Percentiles rank a stretch among this genome's conserved stretches.
phyloP scores from a whole-genome alignment of 1,140 invertebrate genomes.

The Halyomorpha halys region DNA sequence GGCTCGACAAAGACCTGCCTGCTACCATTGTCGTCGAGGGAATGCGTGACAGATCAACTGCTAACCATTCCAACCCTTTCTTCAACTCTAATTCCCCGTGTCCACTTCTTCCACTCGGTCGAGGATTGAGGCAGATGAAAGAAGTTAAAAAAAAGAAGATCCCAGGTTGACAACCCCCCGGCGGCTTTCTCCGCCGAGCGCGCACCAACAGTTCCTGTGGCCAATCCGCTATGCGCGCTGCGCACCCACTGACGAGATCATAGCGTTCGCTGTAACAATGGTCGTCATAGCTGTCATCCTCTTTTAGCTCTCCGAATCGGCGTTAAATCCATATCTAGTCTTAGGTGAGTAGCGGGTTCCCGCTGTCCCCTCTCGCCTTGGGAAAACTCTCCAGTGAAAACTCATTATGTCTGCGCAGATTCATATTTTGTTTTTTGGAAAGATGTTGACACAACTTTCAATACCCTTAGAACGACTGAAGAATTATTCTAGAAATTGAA shows the following conservation, averaged over 20 bases:
- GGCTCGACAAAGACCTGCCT: not conserved
- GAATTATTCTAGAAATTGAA: no score
- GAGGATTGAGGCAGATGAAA: not conserved
- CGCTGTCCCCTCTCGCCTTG: no score
- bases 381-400: no score
- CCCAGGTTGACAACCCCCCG: not conserved
- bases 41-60: constrained; percentile 7
- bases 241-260: not conserved
- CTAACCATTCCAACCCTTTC: constrained; percentile 10
- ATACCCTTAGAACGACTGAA: no score
- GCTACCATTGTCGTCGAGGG: not conserved
- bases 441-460: no score
- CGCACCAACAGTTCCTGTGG: not conserved
- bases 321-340: constrained; percentile 2
- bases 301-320: not conserved
- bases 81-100: constrained; percentile 6
- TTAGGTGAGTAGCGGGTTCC: no score
- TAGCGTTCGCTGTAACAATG: not conserved
- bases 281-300: constrained; percentile 1
- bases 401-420: no score
- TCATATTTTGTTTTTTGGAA: no score
- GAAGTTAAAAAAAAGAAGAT: not conserved
- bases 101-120: not conserved
- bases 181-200: not conserved
- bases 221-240: not conserved